Base-by-base conservation (phyloP, 2,797 vertebrate genomes). In the Anisognathus igniventris region DNA sequence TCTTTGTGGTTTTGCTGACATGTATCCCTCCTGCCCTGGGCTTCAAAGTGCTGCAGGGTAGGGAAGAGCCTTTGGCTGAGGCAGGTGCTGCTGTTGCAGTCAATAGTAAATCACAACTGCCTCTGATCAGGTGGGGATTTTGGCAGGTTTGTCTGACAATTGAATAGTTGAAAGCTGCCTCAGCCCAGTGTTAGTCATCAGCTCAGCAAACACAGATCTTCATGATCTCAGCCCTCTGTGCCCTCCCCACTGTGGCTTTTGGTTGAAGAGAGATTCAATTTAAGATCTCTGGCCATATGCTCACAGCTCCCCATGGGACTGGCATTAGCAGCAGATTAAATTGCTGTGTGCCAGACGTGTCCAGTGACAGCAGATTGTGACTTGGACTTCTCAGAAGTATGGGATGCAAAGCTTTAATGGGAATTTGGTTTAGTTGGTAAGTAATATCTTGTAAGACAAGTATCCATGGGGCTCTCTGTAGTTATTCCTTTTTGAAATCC, bases 221-320 rank as follows among this genome's bases (percentile, higher is more conserved):
- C 40, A 11, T 62, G 56, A 62, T 61, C 60, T 82, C 27, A 37
- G n/a, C 66, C 27, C 54, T 54, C 81, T 65, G 19, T 45, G 5
- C 37, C 9, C 31, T 68, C 54, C 35, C 3, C 5, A 5, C 65
- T 27, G 60, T 19, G 60, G 33, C 50, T 74, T 76, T 71, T 81
- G 65, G 60, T 54, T 48, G 51, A 58, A 65, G 40, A n/a, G 14
- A 68, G 58, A 79, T 60, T 33, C 48, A 50, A 24, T 78, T 82
- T 58, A 33, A 75, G 50, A 70, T 76, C 85, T 68, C 60, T 81
- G 71, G 66, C 54, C 77, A 54, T 78, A 57, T 81, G 77, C 24
- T 88, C 53, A 15, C 7, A 58, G 20, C 17, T 45, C 17, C 54
- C 30, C 35, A 4, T 45, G 78, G 71, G 71, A 82, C 39, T 40